phyloP scores from a whole-genome alignment of 2,797 vertebrate genomes.

The Spea hammondii region DNA sequence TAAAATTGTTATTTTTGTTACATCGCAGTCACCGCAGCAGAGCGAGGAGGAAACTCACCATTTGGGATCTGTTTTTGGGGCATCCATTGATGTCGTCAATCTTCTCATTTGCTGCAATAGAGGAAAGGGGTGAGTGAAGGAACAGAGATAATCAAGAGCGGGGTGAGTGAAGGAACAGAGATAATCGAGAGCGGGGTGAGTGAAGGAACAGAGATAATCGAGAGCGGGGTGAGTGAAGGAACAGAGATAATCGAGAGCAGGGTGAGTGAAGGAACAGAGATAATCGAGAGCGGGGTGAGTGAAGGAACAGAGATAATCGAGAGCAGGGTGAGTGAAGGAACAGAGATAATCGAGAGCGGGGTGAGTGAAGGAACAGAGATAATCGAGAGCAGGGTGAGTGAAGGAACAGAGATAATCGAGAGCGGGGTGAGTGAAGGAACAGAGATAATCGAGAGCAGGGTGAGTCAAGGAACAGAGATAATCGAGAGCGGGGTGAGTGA shows the following conservation, averaged over 20 bases:
- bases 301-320: constrained; percentile 53
- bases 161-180: too few species aligned
- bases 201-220: constrained; percentile 54
- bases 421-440: constrained; percentile 55
- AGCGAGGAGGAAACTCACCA: constrained; percentile 75
- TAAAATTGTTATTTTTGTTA: too few species aligned
- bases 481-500: constrained; percentile 47
- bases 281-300: constrained; percentile 46
- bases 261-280: too few species aligned
- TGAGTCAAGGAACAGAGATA: too few species aligned
- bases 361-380: constrained; percentile 59
- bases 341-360: too few species aligned
- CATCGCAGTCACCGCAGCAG: too few species aligned
- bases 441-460: constrained; percentile 35
- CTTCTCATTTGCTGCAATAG: constrained; percentile 91
- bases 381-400: neutral
- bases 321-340: neutral
- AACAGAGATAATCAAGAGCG: constrained; percentile 41
- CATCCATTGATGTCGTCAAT: constrained; percentile 97
- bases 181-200: too few species aligned
- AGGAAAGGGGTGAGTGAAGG: constrained; percentile 55
- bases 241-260: constrained; percentile 39
- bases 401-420: too few species aligned
- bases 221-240: constrained; percentile 55
- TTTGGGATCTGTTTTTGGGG: constrained; percentile 94